Evolutionary conservation across 2,888 invertebrate species (phyloP).

Genomic region (Hybos culiciformis): DNA sequence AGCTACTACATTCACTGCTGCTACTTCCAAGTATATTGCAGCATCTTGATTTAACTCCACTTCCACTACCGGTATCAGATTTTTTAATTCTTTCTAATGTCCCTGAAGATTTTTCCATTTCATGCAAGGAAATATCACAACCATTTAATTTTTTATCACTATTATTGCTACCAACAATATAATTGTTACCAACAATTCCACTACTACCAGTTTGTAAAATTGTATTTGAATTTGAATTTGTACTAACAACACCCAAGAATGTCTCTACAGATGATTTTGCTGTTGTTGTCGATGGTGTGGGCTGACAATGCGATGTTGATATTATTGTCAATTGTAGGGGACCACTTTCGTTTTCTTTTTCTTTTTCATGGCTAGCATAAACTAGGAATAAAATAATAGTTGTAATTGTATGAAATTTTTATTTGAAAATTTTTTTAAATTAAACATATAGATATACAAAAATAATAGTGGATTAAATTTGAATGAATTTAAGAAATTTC

Average conservation of each 20-base stretch:
- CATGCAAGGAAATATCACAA: slow-evolving; percentile 10
- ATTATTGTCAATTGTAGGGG: slow-evolving; percentile 32
- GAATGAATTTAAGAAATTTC: too few species aligned
- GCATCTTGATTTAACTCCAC: slow-evolving; percentile 24
- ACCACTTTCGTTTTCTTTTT: slow-evolving; percentile 31
- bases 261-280: slow-evolving; percentile 8
- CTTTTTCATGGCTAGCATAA: slow-evolving; percentile 34
- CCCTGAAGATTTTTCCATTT: slow-evolving; percentile 7
- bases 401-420: too few species aligned
- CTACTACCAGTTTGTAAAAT: too few species aligned
- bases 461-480: too few species aligned
- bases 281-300: slow-evolving; percentile 1
- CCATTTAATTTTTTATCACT: background rate
- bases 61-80: slow-evolving; percentile 14
- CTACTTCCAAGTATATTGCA: slow-evolving; percentile 26
- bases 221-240: background rate
- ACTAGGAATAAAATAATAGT: slow-evolving; percentile 19
- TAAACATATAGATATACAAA: background rate
- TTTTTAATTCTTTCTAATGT: background rate
- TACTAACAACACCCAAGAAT: slow-evolving; percentile 8
- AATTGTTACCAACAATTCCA: slow-evolving; percentile 8
- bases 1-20: slow-evolving; percentile 8
- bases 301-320: slow-evolving; percentile 21
- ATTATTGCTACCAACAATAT: background rate
- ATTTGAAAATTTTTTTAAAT: background rate